A percentile compares a stretch with the other conserved stretches of the same genome.
phyloP scores from a whole-genome alignment of 2,888 invertebrate species.

The Flabesymbios commensalis region DNA sequence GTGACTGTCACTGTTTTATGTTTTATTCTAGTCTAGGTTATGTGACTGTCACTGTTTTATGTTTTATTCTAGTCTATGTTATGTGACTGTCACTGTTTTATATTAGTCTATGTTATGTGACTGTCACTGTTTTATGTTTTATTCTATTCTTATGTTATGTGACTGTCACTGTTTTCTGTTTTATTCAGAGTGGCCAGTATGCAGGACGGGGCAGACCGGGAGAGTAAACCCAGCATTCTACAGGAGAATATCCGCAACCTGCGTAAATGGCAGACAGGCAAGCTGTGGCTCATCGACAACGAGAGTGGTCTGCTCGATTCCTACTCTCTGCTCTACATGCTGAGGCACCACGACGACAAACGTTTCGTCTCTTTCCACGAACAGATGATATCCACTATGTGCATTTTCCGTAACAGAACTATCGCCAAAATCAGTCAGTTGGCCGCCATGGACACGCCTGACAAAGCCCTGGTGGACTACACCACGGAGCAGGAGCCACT shows the following conservation, averaged over 20 bases:
- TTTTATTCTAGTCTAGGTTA: too few relatives aligned
- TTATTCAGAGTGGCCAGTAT: conserved; percentile 59
- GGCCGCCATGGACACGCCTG: conserved; percentile 26
- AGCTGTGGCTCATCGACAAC: conserved; percentile 62
- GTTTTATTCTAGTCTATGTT: too few relatives aligned
- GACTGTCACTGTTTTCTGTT: too few relatives aligned
- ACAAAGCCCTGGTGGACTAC: conserved; percentile 33
- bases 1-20: too few relatives aligned
- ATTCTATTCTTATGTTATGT: too few relatives aligned
- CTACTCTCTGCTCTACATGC: conserved; percentile 53
- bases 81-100: too few relatives aligned
- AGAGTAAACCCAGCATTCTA: conserved; percentile 52
- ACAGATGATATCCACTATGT: conserved; percentile 53
- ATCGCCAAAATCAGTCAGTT: conserved; percentile 36
- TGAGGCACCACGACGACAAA: too few relatives aligned
- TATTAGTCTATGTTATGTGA: too few relatives aligned
- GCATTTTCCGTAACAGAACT: conserved; percentile 52
- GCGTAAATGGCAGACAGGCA: conserved; percentile 44
- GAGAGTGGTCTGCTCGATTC: conserved; percentile 61
- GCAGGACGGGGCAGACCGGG: conserved; percentile 60
- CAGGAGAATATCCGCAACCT: conserved; percentile 59
- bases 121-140: too few relatives aligned
- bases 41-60: too few relatives aligned
- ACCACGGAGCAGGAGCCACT: conserved; percentile 40
- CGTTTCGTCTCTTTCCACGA: conserved; percentile 51